Conservation (phyloP, 2,797 vertebrate genomes). For the Hylomyscus alleni region DNA sequence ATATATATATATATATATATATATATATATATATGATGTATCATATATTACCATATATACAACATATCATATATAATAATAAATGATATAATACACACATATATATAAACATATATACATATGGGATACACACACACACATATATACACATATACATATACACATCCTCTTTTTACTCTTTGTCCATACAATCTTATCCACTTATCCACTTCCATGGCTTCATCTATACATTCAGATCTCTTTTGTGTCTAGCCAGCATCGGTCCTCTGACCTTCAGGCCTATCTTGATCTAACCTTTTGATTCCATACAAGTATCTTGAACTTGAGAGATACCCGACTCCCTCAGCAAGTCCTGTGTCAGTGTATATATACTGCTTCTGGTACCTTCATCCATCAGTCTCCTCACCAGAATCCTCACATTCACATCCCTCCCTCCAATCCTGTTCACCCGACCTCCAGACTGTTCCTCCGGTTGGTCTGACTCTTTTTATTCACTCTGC, state of each 20-base stretch:
- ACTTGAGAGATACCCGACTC: background rate
- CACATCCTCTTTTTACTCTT: background rate
- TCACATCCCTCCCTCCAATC: background rate
- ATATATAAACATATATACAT: background rate
- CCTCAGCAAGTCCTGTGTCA: background rate
- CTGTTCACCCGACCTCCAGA: background rate
- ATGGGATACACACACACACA: too few species aligned
- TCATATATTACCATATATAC: too few species aligned
- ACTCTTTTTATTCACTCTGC: background rate
- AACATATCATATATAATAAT: too few species aligned
- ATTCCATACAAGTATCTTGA: slow-evolving; percentile 8
- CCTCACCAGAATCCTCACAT: background rate
- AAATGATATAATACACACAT: too few species aligned
- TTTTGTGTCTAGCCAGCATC: background rate
- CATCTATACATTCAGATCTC: background rate
- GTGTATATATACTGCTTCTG: accelerated
- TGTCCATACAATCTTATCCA: background rate
- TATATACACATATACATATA: too few species aligned
- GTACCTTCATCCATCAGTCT: background rate
- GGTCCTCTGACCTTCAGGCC: background rate
- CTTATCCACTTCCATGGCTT: background rate
- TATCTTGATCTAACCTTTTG: background rate
- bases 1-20: too few species aligned
- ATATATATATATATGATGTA: too few species aligned
- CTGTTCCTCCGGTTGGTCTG: background rate